phyloP scores from a whole-genome alignment of 2,113 vertebrate genomes.

The Clupea harengus region DNA sequence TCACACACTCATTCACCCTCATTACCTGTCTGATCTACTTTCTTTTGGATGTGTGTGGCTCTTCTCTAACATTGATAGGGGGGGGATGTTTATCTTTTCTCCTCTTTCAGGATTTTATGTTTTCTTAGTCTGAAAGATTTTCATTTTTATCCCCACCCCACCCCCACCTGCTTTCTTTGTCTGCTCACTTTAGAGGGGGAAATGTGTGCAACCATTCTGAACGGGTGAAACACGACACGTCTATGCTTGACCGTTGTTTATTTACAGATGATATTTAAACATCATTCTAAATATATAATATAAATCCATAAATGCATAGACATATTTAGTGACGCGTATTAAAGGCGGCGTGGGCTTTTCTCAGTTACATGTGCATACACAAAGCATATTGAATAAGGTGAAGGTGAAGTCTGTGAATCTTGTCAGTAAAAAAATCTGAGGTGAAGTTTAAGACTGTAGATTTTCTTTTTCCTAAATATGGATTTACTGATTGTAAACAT shows the following conservation, averaged over 20 bases:
- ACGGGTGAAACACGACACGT: background rate
- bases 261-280: conserved; percentile 16
- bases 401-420: conserved; percentile 10
- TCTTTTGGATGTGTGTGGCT: conserved; percentile 42
- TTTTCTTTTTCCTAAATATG: conserved; percentile 12
- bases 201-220: background rate
- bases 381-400: conserved; percentile 16
- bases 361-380: background rate
- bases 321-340: conserved; percentile 12
- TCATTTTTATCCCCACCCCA: background rate
- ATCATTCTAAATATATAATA: conserved; percentile 18
- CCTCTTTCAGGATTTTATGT: background rate
- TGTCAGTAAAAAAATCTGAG: conserved; percentile 6
- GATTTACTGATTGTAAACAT: conserved; percentile 13
- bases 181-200: background rate
- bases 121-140: background rate
- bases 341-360: background rate
- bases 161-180: background rate
- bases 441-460: conserved; percentile 7
- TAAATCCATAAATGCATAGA: background rate
- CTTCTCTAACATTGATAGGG: background rate
- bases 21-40: background rate
- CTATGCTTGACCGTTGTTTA: conserved; percentile 12
- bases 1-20: conserved; percentile 61
- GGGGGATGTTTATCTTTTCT: background rate